phyloP scores from a whole-genome alignment of 2,797 vertebrate genomes.

The Dicrostonyx torquatus region DNA sequence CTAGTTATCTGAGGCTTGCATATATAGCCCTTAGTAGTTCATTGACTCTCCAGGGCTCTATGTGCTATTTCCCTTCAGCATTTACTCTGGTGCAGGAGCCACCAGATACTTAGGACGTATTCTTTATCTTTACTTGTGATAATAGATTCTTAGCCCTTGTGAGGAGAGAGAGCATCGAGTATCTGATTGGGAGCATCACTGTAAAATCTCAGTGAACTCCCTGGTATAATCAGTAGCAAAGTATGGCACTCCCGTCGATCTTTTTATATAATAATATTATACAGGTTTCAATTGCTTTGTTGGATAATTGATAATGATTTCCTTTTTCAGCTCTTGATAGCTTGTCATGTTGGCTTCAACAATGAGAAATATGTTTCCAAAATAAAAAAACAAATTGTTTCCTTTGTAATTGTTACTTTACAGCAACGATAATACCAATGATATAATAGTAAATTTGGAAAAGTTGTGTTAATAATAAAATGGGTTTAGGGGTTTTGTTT shows the following conservation, averaged over 20 bases:
- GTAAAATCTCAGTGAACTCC: constrained; percentile 41
- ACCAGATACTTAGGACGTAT: constrained; percentile 28
- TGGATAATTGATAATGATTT: constrained; percentile 23
- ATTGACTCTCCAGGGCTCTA: background rate
- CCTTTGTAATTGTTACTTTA: constrained; percentile 36
- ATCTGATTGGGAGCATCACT: constrained; percentile 51
- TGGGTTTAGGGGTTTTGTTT: background rate
- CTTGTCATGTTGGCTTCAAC: constrained; percentile 41
- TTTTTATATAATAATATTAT: constrained; percentile 40
- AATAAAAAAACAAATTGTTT: constrained; percentile 55
- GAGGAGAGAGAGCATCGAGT: constrained; percentile 42
- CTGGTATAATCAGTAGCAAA: background rate
- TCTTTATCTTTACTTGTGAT: constrained; percentile 58
- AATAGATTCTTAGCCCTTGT: constrained; percentile 53
- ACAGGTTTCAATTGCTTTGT: constrained; percentile 49
- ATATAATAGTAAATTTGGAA: constrained; percentile 31
- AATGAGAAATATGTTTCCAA: constrained; percentile 59
- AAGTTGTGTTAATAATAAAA: constrained; percentile 16
- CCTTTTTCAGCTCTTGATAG: constrained; percentile 38
- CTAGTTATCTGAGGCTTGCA: constrained; percentile 23
- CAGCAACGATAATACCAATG: background rate
- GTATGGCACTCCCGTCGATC: constrained; percentile 28
- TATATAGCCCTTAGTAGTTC: constrained; percentile 28
- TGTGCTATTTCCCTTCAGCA: constrained; percentile 61
- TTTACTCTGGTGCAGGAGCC: background rate